phyloP scores from a whole-genome alignment of 1,140 invertebrate species.

The Drosophila sulfurigaster region DNA sequence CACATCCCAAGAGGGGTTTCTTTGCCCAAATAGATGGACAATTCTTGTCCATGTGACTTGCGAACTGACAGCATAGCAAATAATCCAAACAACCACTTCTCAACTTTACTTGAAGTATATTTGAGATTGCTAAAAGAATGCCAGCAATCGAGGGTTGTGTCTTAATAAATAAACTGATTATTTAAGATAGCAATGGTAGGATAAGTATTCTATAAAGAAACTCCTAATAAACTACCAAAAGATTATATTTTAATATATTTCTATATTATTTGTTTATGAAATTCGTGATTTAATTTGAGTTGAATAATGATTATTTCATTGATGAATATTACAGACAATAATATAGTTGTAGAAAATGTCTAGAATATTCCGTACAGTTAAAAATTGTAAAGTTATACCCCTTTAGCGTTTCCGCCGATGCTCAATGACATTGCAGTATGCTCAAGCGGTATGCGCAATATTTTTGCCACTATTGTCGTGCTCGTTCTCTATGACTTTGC shows the following conservation, averaged over 20 bases:
- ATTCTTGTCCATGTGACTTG: slow-evolving; percentile 27
- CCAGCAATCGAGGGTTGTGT: neutral
- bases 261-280: too few relatives aligned
- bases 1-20: slow-evolving; percentile 9
- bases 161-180: neutral
- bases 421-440: neutral
- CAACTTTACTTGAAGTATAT: neutral
- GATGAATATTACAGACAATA: too few relatives aligned
- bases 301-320: too few relatives aligned
- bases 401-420: slow-evolving; percentile 1
- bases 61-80: slow-evolving; percentile 22
- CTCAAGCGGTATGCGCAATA: slow-evolving; percentile 20
- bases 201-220: too few relatives aligned
- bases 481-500: slow-evolving; percentile 54
- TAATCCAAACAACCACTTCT: slow-evolving; percentile 4
- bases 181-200: neutral
- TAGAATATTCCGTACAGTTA: too few relatives aligned
- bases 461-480: slow-evolving; percentile 30
- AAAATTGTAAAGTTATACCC: neutral
- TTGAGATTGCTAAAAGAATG: neutral
- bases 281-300: too few relatives aligned
- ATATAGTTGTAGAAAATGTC: too few relatives aligned
- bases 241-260: too few relatives aligned
- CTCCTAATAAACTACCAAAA: too few relatives aligned
- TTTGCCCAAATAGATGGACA: slow-evolving; percentile 26